Evolutionary conservation across 2,888 invertebrate species (phyloP).

Genomic region (Lasioglossum leucozonium): DNA sequence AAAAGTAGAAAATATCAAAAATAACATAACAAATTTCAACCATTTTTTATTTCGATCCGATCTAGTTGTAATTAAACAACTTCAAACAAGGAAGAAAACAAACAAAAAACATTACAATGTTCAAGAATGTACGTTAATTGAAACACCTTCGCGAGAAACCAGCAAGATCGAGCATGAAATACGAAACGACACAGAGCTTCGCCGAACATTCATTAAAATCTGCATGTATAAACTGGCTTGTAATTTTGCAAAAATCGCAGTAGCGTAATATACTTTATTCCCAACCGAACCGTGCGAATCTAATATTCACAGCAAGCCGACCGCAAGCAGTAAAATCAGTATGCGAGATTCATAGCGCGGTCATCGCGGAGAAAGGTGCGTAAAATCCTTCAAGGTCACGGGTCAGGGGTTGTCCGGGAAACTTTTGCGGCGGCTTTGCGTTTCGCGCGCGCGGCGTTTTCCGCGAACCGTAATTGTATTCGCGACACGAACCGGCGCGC

Average conservation of each 20-base stretch:
- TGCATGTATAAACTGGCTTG: neutral
- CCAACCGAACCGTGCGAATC: neutral
- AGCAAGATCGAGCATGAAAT: neutral
- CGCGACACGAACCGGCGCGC: constrained; percentile 35
- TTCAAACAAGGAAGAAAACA: neutral
- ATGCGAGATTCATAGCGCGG: constrained; percentile 50
- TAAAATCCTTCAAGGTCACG: constrained; percentile 13
- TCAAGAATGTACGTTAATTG: neutral
- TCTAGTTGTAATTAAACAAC: no score
- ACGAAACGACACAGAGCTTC: neutral
- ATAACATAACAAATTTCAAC: no score
- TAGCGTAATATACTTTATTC: neutral
- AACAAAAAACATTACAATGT: neutral
- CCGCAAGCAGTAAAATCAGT: constrained; percentile 56
- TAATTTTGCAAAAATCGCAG: neutral
- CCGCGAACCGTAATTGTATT: constrained; percentile 48
- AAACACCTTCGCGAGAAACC: neutral
- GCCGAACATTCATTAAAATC: neutral
- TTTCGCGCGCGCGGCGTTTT: constrained; percentile 12
- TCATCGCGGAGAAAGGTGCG: constrained; percentile 48
- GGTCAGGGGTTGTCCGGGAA: constrained; percentile 48
- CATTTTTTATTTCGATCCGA: no score
- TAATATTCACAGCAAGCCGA: neutral
- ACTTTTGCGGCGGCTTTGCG: constrained; percentile 34
- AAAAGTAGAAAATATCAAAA: no score